phyloP scores from a whole-genome alignment of 1,140 invertebrate genomes.

The Scaptomyza montana region DNA sequence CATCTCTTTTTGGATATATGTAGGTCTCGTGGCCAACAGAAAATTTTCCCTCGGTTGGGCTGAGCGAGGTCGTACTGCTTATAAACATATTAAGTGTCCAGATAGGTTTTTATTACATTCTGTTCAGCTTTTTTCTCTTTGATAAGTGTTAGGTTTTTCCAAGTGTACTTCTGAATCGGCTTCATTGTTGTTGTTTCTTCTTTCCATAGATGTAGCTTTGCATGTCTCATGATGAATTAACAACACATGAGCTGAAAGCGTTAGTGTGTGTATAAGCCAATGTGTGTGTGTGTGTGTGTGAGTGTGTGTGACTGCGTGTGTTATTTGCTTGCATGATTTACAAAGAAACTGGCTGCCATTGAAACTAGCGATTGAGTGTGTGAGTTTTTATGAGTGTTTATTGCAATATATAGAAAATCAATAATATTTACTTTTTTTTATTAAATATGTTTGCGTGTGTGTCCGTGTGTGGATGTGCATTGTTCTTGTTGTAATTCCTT shows the following conservation, averaged over 20 bases:
- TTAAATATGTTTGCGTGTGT: slow-evolving; percentile 16
- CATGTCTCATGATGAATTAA: slow-evolving; percentile 61
- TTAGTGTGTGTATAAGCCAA: background rate
- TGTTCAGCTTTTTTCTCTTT: background rate
- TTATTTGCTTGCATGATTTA: slow-evolving; percentile 37
- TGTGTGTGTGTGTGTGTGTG: background rate
- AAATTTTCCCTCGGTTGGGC: no score
- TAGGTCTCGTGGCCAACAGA: no score
- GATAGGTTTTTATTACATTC: no score
- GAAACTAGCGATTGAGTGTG: background rate
- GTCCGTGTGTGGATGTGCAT: slow-evolving; percentile 19
- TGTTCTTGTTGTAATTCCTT: slow-evolving; percentile 29
- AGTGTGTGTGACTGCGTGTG: slow-evolving; percentile 6
- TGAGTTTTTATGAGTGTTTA: background rate
- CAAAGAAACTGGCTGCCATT: slow-evolving; percentile 27
- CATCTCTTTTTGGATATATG: no score
- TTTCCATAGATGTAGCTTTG: slow-evolving; percentile 32
- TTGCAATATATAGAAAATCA: slow-evolving; percentile 67
- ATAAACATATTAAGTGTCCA: no score
- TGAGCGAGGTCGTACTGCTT: no score
- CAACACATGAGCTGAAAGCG: slow-evolving; percentile 20
- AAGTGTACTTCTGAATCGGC: background rate
- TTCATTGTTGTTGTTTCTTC: slow-evolving; percentile 16
- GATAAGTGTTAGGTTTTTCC: no score
- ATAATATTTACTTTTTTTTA: slow-evolving; percentile 60